A percentile compares a stretch with the other conserved stretches of the same genome.
Evolutionary conservation across 2,888 invertebrate species (phyloP).

Genomic region (Gisinianus flammeolus): DNA sequence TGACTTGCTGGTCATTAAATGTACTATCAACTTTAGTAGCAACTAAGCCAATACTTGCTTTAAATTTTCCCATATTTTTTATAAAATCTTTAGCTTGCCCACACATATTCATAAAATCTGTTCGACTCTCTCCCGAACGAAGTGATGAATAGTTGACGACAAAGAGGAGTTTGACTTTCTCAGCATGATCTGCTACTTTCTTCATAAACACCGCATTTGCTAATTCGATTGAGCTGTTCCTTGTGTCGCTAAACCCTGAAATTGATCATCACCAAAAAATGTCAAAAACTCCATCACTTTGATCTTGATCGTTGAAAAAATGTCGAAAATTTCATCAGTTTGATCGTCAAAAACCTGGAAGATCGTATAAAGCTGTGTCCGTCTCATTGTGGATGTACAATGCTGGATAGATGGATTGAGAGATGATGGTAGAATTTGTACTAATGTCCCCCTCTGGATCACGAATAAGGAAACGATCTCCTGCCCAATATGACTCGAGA

Average conservation of each 20-base stretch:
- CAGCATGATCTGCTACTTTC: constrained; percentile 23
- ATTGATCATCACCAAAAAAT: too few relatives aligned
- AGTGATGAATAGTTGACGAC: constrained; percentile 15
- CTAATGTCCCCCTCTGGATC: not conserved
- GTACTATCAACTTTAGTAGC: constrained; percentile 1
- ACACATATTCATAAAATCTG: not conserved
- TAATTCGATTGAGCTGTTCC: constrained; percentile 12
- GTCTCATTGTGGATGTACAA: constrained; percentile 5
- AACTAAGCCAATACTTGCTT: not conserved
- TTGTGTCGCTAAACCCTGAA: constrained; percentile 24
- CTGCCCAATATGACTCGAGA: not conserved
- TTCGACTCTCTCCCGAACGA: not conserved
- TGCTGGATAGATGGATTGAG: constrained; percentile 11
- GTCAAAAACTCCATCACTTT: too few relatives aligned
- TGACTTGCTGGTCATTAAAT: not conserved
- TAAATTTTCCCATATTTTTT: not conserved
- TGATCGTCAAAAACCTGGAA: too few relatives aligned
- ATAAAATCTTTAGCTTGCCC: constrained; percentile 1
- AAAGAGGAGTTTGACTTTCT: constrained; percentile 10
- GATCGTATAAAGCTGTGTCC: constrained; percentile 16
- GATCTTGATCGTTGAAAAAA: too few relatives aligned
- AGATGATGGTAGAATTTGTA: not conserved
- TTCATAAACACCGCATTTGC: constrained; percentile 30
- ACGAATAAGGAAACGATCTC: not conserved
- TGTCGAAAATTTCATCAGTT: too few relatives aligned